Base-by-base conservation (phyloP, 2,888 invertebrate species). In the Baccha elongata region DNA sequence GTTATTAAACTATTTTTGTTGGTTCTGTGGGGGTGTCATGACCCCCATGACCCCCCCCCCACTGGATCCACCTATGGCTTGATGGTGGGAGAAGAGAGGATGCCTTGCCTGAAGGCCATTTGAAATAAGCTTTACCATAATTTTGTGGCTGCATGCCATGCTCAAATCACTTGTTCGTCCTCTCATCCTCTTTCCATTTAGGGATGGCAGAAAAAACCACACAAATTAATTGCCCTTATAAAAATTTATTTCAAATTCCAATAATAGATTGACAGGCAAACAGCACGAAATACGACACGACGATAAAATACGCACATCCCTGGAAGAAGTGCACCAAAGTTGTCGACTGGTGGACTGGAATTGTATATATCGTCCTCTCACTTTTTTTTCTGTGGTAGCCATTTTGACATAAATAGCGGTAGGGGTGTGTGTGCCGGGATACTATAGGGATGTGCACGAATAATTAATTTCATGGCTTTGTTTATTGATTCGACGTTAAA, bases 381-480 rank as follows among this genome's bases (percentile, higher is more conserved):
- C n/a, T 55, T 53, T 29, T 6, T 4, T 19, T 40, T 8, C 13
- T n/a, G 13, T 37, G 21, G 40, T 74, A 19, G 55, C 67, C 67
- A 68, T 52, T 75, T 60, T 52, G 60, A 68, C 29, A 53, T 23
- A 58, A 58, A 55, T 37, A 35, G 21, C 37, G 42, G 44, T 19
- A 21, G 13, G 29, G 19, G 46, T 23, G 17, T 8, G 6, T 32
- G 1, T 10, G 1, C 5, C 29, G 19, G 15, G 40, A 58, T 37
- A 58, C 40, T 46, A n/a, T n/a, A 52, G 67, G 55, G 71, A 69
- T 81, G 53, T 75, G 46, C 64, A 69, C 52, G 52, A 67, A 76
- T 83, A 83, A 83, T 83, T 83, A 83, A 83, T 83, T 76, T 72
- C 72, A 76, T 67, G 62, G 76, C 76, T 76, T 72, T 83, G 81